Evolutionary conservation across 2,888 invertebrate species (phyloP).

Genomic region (Mayetiola destructor): DNA sequence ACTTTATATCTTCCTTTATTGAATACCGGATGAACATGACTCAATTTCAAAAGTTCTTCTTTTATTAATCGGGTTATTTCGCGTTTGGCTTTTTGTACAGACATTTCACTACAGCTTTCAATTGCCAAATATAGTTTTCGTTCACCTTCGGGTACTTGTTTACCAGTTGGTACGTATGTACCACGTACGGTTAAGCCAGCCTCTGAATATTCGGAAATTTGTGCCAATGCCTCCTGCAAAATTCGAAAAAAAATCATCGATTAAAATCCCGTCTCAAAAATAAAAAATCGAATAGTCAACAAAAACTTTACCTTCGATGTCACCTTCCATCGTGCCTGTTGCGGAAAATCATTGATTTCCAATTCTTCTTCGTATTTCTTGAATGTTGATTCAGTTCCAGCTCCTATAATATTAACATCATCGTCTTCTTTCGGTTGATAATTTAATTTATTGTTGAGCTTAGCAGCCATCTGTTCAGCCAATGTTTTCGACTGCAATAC

Average conservation of each 20-base stretch:
- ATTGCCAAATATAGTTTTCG: conserved; percentile 95
- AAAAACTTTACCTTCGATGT: conserved; percentile 63
- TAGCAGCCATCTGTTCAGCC: conserved; percentile 93
- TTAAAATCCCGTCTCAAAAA: conserved; percentile 21
- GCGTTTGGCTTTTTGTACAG: conserved; percentile 88
- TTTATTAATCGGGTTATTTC: conserved; percentile 96
- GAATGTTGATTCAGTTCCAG: conserved; percentile 56
- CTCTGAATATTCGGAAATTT: conserved; percentile 97
- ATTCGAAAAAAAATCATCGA: neutral
- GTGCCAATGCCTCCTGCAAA: conserved; percentile 78
- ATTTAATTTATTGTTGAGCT: conserved; percentile 90
- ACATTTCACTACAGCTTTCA: conserved; percentile 92
- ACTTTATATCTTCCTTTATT: conserved; percentile 93
- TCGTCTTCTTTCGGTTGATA: conserved; percentile 89
- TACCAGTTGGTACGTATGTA: conserved; percentile 85
- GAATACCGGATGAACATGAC: conserved; percentile 70
- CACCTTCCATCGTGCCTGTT: conserved; percentile 95
- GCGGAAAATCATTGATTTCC: conserved; percentile 99
- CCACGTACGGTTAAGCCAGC: conserved; percentile 97
- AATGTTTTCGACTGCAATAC: conserved; percentile 67
- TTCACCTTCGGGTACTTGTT: conserved; percentile 81
- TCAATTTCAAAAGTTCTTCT: conserved; percentile 87
- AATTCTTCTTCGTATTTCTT: conserved; percentile 95
- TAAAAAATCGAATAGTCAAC: conserved; percentile 20
- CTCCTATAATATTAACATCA: conserved; percentile 42